Evolutionary conservation across 2,888 invertebrate species (phyloP).

Genomic region (Drosophila diplacantha): DNA sequence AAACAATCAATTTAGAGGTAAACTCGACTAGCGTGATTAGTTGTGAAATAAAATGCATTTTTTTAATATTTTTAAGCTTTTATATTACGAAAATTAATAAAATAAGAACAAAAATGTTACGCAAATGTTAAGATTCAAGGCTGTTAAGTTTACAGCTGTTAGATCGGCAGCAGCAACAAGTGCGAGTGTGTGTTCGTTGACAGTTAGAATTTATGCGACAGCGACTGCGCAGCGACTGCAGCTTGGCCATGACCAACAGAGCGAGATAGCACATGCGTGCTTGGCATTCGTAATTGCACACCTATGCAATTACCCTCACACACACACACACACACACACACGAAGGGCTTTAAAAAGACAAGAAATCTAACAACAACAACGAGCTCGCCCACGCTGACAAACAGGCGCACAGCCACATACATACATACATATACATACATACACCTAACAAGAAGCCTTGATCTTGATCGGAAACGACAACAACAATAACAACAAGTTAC

Average conservation of each 20-base stretch:
- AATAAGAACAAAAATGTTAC: constrained; percentile 4
- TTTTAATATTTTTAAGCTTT: not conserved
- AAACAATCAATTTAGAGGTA: constrained; percentile 18
- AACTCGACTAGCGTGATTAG: not conserved
- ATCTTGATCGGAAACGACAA: constrained; percentile 72
- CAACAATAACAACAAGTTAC: constrained; percentile 35
- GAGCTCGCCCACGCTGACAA: constrained; percentile 46
- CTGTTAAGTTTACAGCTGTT: constrained; percentile 14
- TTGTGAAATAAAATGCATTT: not conserved
- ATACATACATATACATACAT: constrained; percentile 19
- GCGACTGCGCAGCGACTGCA: constrained; percentile 24
- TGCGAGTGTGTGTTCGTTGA: constrained; percentile 26
- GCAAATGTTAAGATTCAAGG: constrained; percentile 23
- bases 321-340: constrained; percentile 17
- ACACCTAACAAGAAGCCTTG: constrained; percentile 62
- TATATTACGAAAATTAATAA: not conserved
- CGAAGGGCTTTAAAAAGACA: constrained; percentile 50
- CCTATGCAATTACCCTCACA: constrained; percentile 9
- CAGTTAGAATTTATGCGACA: constrained; percentile 59
- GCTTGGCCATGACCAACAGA: constrained; percentile 57
- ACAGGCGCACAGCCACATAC: not conserved
- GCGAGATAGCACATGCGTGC: constrained; percentile 53
- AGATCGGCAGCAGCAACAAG: constrained; percentile 1
- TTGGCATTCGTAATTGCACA: constrained; percentile 52
- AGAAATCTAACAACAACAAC: constrained; percentile 27